Base-by-base conservation (phyloP, 2,113 vertebrate species). In the Vulpes vulpes region DNA sequence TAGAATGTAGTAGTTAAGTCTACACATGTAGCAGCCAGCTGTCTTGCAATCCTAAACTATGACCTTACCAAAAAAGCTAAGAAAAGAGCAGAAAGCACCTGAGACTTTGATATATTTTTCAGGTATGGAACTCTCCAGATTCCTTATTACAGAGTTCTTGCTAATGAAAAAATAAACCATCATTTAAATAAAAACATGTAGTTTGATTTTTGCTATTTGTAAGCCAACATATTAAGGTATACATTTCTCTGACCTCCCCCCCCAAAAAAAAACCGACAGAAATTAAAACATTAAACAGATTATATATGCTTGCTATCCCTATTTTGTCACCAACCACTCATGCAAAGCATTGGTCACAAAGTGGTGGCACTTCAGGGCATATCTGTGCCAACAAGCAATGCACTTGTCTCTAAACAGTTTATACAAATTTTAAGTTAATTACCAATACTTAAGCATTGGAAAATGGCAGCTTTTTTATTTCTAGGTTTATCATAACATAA, bases 81-180 rank as follows among this genome's bases (percentile, higher is more conserved):
- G 55, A 19, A 8, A 84, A 71, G 91, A 71, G 30, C 43, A 95
- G 23, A 90, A 90, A 71, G 38, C 51, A 19, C 38, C 43, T 23
- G 51, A 12, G 27, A 76, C 22, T 69, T 65, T 88, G 38, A 74
- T 78, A n/a, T 57, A 65, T 27, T 95, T 95, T 89, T 65, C 30
- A 93, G 17, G n/a, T 35, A 53, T 8, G 71, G 15, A 90, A 84
- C 8, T 84, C 49, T 60, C n/a, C 11, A 59, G 59, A 30, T 1
- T 69, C 95, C 67, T 92, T 11, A 19, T 12, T 76, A 30, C 19
- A 59, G 43, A 30, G 0, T 79, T 96, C 74, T 92, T 81, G 12
- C 60, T 94, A 38, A 89, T 57, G 16, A 59, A 96, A 78, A 79
- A 89, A 89, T 57, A 80, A 91, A 53, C 25, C n/a, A 53, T 14